phyloP scores from a whole-genome alignment of 2,113 vertebrate genomes.

The Phycodurus eques region DNA sequence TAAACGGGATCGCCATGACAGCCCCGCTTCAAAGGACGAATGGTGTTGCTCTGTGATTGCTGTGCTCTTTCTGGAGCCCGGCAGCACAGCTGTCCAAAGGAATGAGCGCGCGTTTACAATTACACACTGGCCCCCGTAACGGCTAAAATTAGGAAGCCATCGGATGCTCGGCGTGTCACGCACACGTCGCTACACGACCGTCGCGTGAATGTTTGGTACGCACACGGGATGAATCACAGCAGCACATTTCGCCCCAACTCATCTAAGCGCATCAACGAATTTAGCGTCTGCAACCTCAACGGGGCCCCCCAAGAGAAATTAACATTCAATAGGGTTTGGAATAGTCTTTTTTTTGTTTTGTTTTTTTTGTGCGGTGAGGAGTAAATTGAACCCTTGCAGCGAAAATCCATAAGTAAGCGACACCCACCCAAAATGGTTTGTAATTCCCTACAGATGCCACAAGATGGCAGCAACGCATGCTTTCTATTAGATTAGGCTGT shows the following conservation, averaged over 20 bases:
- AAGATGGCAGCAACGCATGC: too few species aligned
- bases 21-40: slow-evolving; percentile 37
- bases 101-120: slow-evolving; percentile 50
- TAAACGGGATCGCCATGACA: slow-evolving; percentile 35
- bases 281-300: background rate
- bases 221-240: background rate
- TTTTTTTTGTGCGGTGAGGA: too few species aligned
- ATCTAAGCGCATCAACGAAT: background rate
- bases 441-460: too few species aligned
- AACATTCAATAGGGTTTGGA: background rate
- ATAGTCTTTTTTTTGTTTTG: background rate
- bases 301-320: background rate
- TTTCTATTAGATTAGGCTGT: too few species aligned
- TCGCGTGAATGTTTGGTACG: background rate
- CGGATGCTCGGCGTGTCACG: slow-evolving; percentile 15
- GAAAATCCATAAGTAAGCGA: background rate
- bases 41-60: slow-evolving; percentile 4
- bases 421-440: background rate
- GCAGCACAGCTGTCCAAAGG: slow-evolving; percentile 51
- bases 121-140: slow-evolving; percentile 45
- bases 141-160: slow-evolving; percentile 53
- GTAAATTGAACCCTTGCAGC: background rate
- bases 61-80: slow-evolving; percentile 42
- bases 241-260: background rate
- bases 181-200: background rate